Percentiles rank a stretch among this genome's conserved stretches.
phyloP scores from a whole-genome alignment of 2,797 vertebrate genomes.

The Salarias fasciatus region DNA sequence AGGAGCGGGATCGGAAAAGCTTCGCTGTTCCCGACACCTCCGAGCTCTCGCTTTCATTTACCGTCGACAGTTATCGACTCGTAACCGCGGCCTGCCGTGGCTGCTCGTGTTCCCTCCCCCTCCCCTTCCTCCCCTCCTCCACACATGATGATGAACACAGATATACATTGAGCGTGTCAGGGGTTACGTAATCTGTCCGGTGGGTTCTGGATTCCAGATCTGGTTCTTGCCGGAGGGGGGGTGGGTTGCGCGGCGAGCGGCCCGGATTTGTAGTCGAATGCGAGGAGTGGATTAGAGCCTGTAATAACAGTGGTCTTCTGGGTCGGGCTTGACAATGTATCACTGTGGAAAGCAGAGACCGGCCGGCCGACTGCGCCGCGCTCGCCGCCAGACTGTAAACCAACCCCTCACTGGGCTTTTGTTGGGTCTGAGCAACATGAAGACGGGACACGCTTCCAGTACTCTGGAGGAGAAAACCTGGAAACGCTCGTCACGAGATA shows the following conservation, averaged over 20 bases:
- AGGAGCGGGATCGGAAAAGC: conserved; percentile 38
- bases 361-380: conserved; percentile 45
- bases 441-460: conserved; percentile 52
- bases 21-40: conserved; percentile 48
- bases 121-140: neutral
- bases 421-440: conserved; percentile 63
- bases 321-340: conserved; percentile 62
- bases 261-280: conserved; percentile 43
- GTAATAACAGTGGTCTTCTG: conserved; percentile 60
- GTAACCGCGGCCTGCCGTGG: conserved; percentile 11
- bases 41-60: conserved; percentile 31
- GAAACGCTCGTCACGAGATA: conserved; percentile 4
- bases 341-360: conserved; percentile 59
- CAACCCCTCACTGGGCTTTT: conserved; percentile 67
- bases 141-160: neutral
- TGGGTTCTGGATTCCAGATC: too few species aligned
- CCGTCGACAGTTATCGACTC: conserved; percentile 32
- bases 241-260: conserved; percentile 33
- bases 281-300: conserved; percentile 60
- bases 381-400: conserved; percentile 63
- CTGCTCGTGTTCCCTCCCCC: too few species aligned
- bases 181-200: too few species aligned
- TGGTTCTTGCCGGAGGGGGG: conserved; percentile 29
- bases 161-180: too few species aligned
- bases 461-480: conserved; percentile 17